phyloP scores from a whole-genome alignment of 2,888 invertebrate genomes.

The Tachina lurida region DNA sequence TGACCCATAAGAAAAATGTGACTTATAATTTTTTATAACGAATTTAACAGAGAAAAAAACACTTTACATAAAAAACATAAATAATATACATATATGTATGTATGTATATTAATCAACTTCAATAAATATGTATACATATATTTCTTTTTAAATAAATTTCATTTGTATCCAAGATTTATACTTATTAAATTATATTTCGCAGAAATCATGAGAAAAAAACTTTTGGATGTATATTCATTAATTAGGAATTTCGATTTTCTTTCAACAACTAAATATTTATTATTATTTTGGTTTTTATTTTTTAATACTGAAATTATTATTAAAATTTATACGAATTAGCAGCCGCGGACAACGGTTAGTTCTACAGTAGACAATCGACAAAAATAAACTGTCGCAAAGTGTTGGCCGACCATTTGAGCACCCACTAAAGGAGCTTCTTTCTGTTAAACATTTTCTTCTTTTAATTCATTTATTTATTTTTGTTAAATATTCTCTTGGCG shows the following conservation, averaged over 20 bases:
- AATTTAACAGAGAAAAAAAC: not conserved
- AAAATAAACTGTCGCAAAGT: conserved; percentile 78
- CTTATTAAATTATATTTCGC: conserved; percentile 4
- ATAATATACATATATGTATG: no score
- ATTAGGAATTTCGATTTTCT: conserved; percentile 31
- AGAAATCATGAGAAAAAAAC: conserved; percentile 18
- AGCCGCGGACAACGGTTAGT: conserved; percentile 79
- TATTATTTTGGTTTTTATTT: no score
- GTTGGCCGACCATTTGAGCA: conserved; percentile 35
- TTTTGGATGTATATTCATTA: not conserved
- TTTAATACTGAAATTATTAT: conserved; percentile 22
- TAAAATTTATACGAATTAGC: conserved; percentile 44
- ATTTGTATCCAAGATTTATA: conserved; percentile 4
- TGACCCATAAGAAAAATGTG: conserved; percentile 6
- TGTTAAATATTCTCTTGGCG: conserved; percentile 59
- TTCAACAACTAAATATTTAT: conserved; percentile 7
- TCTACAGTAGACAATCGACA: conserved; percentile 81
- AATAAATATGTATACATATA: not conserved
- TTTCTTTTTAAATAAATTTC: conserved; percentile 11
- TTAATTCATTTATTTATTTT: not conserved
- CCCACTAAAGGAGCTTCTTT: conserved; percentile 44
- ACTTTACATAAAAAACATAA: not conserved
- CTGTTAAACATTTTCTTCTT: not conserved
- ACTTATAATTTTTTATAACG: not conserved
- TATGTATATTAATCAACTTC: conserved; percentile 1